Base-by-base conservation (phyloP, 2,797 vertebrate species). In the Gobio occitaniae region DNA sequence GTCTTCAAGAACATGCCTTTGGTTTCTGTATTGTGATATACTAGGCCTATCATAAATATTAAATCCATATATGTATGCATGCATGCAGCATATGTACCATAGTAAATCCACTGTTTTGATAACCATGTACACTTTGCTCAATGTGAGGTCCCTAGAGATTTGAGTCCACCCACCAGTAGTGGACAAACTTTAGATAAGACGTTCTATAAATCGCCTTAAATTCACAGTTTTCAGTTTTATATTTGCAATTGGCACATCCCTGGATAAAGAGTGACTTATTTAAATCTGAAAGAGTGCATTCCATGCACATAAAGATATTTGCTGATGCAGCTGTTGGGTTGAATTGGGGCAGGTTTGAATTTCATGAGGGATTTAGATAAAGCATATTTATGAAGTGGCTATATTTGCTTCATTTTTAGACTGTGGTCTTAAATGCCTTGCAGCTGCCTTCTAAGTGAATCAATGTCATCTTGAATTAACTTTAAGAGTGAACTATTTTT, bases 331-430 rank as follows among this genome's bases (percentile, higher is more conserved):
- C 70, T 38, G 56, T 25, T 65, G 70, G 59, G 61, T 52, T 65
- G 32, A 75, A 66, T 52, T 82, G 48, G 36, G 56, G 21, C 41
- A 74, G 56, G 59, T 38, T 52, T 83, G 81, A 71, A 75, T 83
- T 83, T 83, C 44, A 75, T 65, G n/a, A 32, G 16, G 44, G 70
- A 74, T 82, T 82, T 81, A 44, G n/a, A 63, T 65, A 3, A 72
- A 65, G 32, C 59, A 9, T 25, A 41, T 65, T 38, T 65, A 63
- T 6, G 9, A 44, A 44, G 68, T 7, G 6, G 66, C 6, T 36
- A 6, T 72, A 48, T 56, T 74, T 48, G 41, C 38, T 17, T 52
- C 6, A 5, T 6, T 8, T 32, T 61, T 71, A 12, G 11, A 71
- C 15, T 61, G n/a, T 70, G 25, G 15, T 29, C 48, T 19, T 75